Base-by-base conservation (phyloP, 53 echinoderm and acorn worm genomes). In the Glandiceps talaboti region DNA sequence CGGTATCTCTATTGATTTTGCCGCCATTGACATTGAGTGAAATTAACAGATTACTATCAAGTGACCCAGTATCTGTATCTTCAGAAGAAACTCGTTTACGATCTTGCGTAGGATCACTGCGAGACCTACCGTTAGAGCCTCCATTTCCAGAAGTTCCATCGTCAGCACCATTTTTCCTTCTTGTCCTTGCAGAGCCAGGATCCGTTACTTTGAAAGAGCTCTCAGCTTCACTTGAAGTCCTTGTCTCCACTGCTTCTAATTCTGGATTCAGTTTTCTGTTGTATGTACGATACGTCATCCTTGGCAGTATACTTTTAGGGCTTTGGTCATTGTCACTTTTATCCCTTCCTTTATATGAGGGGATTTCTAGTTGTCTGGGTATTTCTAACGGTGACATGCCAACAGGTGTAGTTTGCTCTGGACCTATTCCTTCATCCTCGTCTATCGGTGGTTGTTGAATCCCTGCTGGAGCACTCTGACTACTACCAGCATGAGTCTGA, bases 81-180 rank as follows among this genome's bases (percentile, higher is more conserved):
- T 45, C 64, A 20, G 64, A 85, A 30, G 82, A 83, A 26, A 79
- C 30, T 32, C 89, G 85, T 32, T 91, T 89, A 10, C 99, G 93
- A 32, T 99, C 99, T 81, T 93, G 93, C 27, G 99, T 99, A 29
- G 99, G 99, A 83, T 99, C 99, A 81, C 99, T 99, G 10, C 86
- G 89, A 32, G 93, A 99, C 27, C 89, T 80, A 76, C 83, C 89
- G 32, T 85, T 89, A 12, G 85, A 85, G 30, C 84, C 84, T 73
- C 77, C 82, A 64, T 72, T 31, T 30, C 79, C 80, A 20, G 64
- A 6, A 45, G 64, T 20, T 12, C 64, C 64, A 12, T 6, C 6
- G 64, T 45, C 64, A 45, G 6, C 20, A 45, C 64, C 64, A 45
- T 45, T 45, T 45, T 45, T 45, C 64, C 64, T 6, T 45, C 64